Base-by-base conservation (phyloP, 1,140 invertebrate genomes). In the Galleria mellonella region DNA sequence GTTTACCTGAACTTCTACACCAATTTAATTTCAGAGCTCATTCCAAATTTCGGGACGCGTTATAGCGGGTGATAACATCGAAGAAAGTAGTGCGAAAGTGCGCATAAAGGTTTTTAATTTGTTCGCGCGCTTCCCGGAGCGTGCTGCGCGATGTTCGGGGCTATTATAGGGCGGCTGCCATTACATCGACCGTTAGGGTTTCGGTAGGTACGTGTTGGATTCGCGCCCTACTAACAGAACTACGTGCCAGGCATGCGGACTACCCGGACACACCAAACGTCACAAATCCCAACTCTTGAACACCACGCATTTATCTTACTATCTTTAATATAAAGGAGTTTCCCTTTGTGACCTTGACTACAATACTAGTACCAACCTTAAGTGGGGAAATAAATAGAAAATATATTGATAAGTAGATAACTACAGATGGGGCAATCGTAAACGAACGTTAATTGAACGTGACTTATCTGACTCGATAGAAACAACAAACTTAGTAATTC, bases 81-180 rank as follows among this genome's bases (percentile, higher is more conserved):
- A 44, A 49, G 55, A 63, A 69, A 70, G 45, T 66, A 63, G 48
- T 56, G 49, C 46, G 55, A 50, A 55, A 68, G 59, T 53, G 62
- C 57, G 59, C 60, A 62, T 65, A 64, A 64, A 72, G 63, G 65
- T 72, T 79, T 82, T 79, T 73, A 82, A 73, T 82, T 78, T 72
- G 53, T 64, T 61, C 54, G 52, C 48, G 62, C 51, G 55, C 57
- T 56, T 52, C 28, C 38, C 40, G 56, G 48, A 55, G 43, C 33
- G 44, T 31, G 50, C 6, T 23, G 17, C 27, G 55, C 52, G 59
- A 69, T 67, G 68, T 68, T 71, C 47, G 48, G 38, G 50, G 62
- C 52, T 66, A 71, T 70, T 74, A 77, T 54, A 61, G 58, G 57
- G 46, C 54, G 47, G 46, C 53, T 45, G 59, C 65, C 69, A 83